Base-by-base conservation (phyloP, 2,113 vertebrate genomes). In the Oryzias woworae region DNA sequence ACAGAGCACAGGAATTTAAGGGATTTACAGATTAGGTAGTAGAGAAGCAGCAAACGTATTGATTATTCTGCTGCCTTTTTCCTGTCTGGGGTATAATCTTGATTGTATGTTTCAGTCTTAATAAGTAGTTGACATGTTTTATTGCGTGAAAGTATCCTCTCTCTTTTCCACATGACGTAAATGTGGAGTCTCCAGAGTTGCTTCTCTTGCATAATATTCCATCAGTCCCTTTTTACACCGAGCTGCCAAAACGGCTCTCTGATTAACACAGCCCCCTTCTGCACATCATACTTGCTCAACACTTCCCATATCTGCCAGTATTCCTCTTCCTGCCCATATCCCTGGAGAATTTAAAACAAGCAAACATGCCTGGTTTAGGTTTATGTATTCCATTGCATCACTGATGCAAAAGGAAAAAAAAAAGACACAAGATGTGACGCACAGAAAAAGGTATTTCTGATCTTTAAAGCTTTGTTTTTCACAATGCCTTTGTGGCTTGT, bases 321-420 rank as follows among this genome's bases (percentile, higher is more conserved):
- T 48, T 51, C 47, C 4, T 52, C 62, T 58, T 36, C 51, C 20
- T 52, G 7, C 15, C 26, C 31, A 3, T 53, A 14, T 70, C 70
- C 68, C 65, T 4, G 14, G 36, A 50, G 53, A 59, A n/a, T 62
- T 66, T 64, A 49, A 67, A 78, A 75, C 60, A 66, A 73, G 70
- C 53, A 78, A 84, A 59, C 64, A 79, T 24, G 56, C 26, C 43
- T 57, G 56, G 46, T 57, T 71, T 70, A 46, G 74, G 73, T 84
- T 66, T 64, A 63, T 71, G 73, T 75, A 80, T 79, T 77, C 59
- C 65, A 59, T 54, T 46, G 57, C 61, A 58, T 71, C 62, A 66
- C 17, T 73, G 68, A 75, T 78, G 73, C 71, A 81, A 73, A 86
- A 81, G 84, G 73, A 60, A 55, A 81, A 73, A 86, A 81, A 86